Percentiles rank a stretch among this genome's conserved stretches.
Evolutionary conservation across 2,888 invertebrate species (phyloP).

Genomic region (Agelastica alni): DNA sequence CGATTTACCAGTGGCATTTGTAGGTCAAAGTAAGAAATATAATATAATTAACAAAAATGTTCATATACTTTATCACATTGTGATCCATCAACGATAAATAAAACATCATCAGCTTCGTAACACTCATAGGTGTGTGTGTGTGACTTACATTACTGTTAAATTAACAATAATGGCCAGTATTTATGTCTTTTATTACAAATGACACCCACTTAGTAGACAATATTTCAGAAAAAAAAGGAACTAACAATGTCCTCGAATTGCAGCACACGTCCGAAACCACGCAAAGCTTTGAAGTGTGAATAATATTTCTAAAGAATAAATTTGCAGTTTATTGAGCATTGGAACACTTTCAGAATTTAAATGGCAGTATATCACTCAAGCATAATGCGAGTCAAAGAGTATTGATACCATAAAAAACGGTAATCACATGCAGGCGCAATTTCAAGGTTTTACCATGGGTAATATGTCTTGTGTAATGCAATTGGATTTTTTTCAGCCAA

Average conservation of each 20-base stretch:
- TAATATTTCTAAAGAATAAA: constrained; percentile 6
- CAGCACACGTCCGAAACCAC: constrained; percentile 11
- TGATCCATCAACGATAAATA: too few species aligned
- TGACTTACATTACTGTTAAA: neutral
- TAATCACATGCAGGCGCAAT: constrained; percentile 3
- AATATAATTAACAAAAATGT: too few species aligned
- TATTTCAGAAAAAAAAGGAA: neutral
- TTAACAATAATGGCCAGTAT: constrained; percentile 1
- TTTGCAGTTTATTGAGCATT: constrained; percentile 7
- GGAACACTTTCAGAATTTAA: constrained; percentile 10
- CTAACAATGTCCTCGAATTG: constrained; percentile 8
- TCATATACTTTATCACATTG: too few species aligned
- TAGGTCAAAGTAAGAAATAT: too few species aligned
- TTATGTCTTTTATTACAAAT: constrained; percentile 8
- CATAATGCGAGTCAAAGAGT: constrained; percentile 1
- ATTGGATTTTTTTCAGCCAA: too few species aligned
- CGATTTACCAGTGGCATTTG: too few species aligned
- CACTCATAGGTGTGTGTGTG: too few species aligned
- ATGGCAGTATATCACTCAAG: constrained; percentile 8
- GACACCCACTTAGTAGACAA: constrained; percentile 1
- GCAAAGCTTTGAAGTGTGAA: constrained; percentile 12
- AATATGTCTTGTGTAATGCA: too few species aligned
- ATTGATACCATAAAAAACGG: constrained; percentile 3
- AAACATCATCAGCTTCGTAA: too few species aligned
- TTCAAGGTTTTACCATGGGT: constrained; percentile 11